Evolutionary conservation across 2,888 invertebrate genomes (phyloP), one percentile per base, ranked within the genome.

Genomic region (Gisinianus flammeolus): DNA sequence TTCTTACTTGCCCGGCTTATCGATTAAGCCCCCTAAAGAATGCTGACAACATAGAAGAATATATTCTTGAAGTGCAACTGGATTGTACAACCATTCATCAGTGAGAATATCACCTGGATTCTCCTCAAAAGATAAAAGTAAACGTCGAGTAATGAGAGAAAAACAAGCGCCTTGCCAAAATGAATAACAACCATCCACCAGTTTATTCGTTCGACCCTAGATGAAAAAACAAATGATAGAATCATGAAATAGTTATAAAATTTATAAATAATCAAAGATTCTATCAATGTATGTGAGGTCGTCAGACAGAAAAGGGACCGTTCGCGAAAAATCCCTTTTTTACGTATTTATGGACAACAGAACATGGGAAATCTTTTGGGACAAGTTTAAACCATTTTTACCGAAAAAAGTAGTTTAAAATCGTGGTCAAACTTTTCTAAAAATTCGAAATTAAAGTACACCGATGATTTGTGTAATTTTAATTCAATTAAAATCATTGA

Each of bases 121-220:
- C 30, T 81, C 79, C 35, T 80, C 76, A 0, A 70, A 71, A 0
- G 79, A 31, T 35, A 78, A 24, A 64, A 75, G 69, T 28, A 74
- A 62, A 8, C 75, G 68, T 66, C 74, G 75, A 24, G 81, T 78
- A 64, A 97, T 90, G 66, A 98, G 90, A 26, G 96, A 95, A 87
- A 98, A 94, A 66, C 93, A 91, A 71, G 94, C 97, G 33, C 97
- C 97, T 88, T 97, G 97, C 99, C 99, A 99, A 89, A 98, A 99
- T 0, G 97, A 97, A 87, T 99, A 99, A 87, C 99, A 99, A 2
- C 95, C 95, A 89, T 99, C 99, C 0, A 99, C 98, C 82, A 99
- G 89, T 88, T 99, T 99, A 88, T 99, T 98, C 1, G 98, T 97
- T 85, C 98, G 91, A 0, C 98, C 98, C 89, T 96, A 94, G 8